Base-by-base conservation (phyloP, 92 coral and sea anemone species). In the Heliopora coerulea region DNA sequence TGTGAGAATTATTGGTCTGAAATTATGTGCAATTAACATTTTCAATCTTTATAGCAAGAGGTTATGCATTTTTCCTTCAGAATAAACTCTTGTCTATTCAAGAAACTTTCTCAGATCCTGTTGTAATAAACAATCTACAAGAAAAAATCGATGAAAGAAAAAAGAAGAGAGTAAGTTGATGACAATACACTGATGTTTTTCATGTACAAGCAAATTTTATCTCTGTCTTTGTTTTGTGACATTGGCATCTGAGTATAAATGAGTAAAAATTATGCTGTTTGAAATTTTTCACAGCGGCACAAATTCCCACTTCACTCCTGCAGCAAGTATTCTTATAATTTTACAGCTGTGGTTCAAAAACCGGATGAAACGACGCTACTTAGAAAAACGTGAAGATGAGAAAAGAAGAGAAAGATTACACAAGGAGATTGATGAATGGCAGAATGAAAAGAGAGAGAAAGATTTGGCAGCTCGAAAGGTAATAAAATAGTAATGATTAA, bases 401-500 rank as follows among this genome's bases (percentile, higher is more conserved):
- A 65, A 76, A 7, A 83, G 84, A 62, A 86, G 81, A 56, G 80
- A 63, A 50, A 65, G 56, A 24, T 46, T 88, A 23, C 91, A 95
- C 62, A 40, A 78, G 70, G 79, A 86, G 74, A 95, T 95, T 65
- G 96, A 95, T 83, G 80, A 80, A 12, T 86, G 95, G 96, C 83
- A 96, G 57, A 86, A 87, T 49, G 78, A 88, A 72, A 79, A 78
- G 33, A 84, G 79, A 49, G 95, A 91, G 23, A 76, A 85, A 67
- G 91, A 90, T 78, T 84, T 85, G 61, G 96, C 99, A 27, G 89
- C 85, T 44, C 39, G 88, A 75, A 90, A 82, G 89, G 99, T 95
- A 82, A 20, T 27, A 58, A 27, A 27, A 27, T 58, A 8, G 11
- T 29, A 3, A 27, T 58, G 37, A 46, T 46, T 10, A 15, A 6